phyloP scores from a whole-genome alignment of 2,888 invertebrate species.

The Microctonus aethiopoides region DNA sequence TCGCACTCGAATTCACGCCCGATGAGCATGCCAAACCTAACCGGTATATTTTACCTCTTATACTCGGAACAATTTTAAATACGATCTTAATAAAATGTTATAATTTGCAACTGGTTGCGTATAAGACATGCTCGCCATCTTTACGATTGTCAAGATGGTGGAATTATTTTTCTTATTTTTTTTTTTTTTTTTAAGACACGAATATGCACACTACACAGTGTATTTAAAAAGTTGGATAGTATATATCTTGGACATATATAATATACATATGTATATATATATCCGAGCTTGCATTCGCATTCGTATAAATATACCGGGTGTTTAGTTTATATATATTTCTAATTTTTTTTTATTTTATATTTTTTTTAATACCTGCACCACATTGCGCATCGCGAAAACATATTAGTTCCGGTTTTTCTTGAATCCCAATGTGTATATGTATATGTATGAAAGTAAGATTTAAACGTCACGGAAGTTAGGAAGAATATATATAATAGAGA shows the following conservation, averaged over 20 bases:
- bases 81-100: background rate
- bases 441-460: background rate
- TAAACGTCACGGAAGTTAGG: conserved; percentile 1
- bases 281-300: too few relatives aligned
- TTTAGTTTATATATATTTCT: background rate
- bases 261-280: background rate
- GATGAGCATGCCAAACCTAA: background rate
- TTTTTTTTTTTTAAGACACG: background rate
- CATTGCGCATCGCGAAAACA: background rate
- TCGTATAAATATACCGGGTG: background rate
- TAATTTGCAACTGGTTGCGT: background rate
- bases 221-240: background rate
- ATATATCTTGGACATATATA: background rate
- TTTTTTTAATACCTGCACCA: background rate
- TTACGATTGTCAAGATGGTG: background rate
- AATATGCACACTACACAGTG: too few relatives aligned
- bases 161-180: background rate
- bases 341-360: too few relatives aligned
- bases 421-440: too few relatives aligned
- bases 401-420: conserved; percentile 2
- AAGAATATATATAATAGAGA: conserved; percentile 23
- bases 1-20: conserved; percentile 31
- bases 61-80: background rate
- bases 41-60: conserved; percentile 2
- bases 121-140: background rate